phyloP scores from a whole-genome alignment of 2,113 vertebrate genomes.

The Diglossa brunneiventris region DNA sequence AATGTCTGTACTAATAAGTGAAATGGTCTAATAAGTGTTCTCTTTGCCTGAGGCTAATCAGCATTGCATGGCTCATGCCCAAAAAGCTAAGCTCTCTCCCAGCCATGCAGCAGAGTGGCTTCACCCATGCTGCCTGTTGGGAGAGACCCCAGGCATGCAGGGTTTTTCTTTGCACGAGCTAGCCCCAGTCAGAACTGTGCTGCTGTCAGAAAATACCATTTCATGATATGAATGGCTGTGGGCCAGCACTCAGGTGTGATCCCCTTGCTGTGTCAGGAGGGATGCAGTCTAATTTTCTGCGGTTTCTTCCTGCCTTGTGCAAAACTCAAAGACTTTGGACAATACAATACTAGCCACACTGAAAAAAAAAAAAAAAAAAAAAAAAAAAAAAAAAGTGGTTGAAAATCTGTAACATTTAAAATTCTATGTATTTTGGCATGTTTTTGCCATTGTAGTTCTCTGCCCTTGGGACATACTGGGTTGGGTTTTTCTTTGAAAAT shows the following conservation, averaged over 20 bases:
- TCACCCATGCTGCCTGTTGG: neutral
- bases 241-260: neutral
- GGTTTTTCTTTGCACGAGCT: neutral
- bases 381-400: neutral
- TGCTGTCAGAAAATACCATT: neutral
- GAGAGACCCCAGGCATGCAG: neutral
- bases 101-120: neutral
- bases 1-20: conserved; percentile 22
- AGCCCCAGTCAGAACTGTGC: fast-evolving
- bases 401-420: neutral
- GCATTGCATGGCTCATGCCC: neutral
- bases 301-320: neutral
- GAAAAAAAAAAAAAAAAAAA: neutral
- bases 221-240: neutral
- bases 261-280: neutral
- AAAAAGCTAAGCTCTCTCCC: neutral
- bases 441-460: neutral
- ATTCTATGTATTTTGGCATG: neutral
- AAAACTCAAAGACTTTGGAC: neutral
- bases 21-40: conserved; percentile 19
- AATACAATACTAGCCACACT: neutral
- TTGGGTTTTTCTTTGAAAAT: neutral
- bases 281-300: neutral
- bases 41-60: neutral
- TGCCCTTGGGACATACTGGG: neutral